Evolutionary conservation across 2,113 vertebrate species (phyloP).

Genomic region (Limnothrissa miodon): DNA sequence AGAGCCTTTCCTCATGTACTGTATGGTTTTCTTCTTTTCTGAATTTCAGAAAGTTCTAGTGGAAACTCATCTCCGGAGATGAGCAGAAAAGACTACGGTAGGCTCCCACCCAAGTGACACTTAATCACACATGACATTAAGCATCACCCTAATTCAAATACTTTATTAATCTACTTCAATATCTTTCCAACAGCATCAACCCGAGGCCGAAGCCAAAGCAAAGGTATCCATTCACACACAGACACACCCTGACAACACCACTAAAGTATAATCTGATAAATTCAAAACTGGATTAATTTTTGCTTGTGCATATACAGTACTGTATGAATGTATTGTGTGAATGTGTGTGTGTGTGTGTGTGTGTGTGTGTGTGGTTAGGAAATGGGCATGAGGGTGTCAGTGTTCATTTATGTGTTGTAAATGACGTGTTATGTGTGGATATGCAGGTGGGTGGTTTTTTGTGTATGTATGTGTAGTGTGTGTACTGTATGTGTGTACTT

Average conservation of each 20-base stretch:
- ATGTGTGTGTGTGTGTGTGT: not conserved
- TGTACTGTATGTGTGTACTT: not conserved
- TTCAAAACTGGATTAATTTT: no score
- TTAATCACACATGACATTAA: not conserved
- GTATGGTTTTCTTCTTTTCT: not conserved
- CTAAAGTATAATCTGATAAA: no score
- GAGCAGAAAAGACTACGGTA: constrained; percentile 87
- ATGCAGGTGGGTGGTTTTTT: no score
- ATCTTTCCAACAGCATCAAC: constrained; percentile 68
- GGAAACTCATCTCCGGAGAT: constrained; percentile 91
- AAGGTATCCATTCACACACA: constrained; percentile 70
- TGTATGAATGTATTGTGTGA: not conserved
- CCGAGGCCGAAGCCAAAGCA: constrained; percentile 85
- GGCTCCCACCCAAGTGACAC: constrained; percentile 25
- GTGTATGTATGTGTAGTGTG: no score
- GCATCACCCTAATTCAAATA: not conserved
- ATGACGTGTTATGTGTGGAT: not conserved
- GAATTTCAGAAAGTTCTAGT: constrained; percentile 82
- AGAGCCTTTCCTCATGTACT: not conserved
- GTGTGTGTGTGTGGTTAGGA: not conserved
- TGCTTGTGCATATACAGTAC: not conserved
- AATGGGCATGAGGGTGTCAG: no score
- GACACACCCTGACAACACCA: no score
- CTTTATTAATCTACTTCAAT: constrained; percentile 32
- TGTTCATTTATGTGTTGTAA: no score